phyloP scores from a whole-genome alignment of 2,113 vertebrate species.

The Erythrocercus mccallii region DNA sequence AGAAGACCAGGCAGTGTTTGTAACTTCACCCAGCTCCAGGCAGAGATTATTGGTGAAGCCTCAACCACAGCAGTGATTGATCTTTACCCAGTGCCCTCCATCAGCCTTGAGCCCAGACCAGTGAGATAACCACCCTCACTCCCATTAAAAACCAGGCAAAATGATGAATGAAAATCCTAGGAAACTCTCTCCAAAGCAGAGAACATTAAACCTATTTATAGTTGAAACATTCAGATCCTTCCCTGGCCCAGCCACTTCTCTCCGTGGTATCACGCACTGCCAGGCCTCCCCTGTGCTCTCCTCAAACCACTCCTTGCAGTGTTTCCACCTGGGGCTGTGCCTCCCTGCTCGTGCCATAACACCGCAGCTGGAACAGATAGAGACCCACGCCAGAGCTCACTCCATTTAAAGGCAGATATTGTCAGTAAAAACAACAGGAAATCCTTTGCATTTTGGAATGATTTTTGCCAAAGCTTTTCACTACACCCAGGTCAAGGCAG shows the following conservation, averaged over 20 bases:
- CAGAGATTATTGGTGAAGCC: neutral
- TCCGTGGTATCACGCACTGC: neutral
- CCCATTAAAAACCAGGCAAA: neutral
- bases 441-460: neutral
- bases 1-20: neutral
- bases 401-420: neutral
- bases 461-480: neutral
- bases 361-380: neutral
- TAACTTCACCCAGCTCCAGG: neutral
- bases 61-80: neutral
- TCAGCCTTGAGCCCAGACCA: neutral
- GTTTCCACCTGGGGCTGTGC: neutral
- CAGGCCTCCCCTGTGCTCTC: conserved; percentile 2
- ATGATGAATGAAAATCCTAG: neutral
- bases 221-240: neutral
- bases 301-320: neutral
- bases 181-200: neutral
- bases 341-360: neutral
- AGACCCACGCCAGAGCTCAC: neutral
- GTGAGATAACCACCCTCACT: neutral
- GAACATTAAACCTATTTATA: neutral
- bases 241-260: neutral
- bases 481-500: neutral
- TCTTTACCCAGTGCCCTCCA: neutral
- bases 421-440: neutral